Evolutionary conservation across 2,888 invertebrate species (phyloP), one percentile per base, ranked within the genome.

Genomic region (Pyralis farinalis): DNA sequence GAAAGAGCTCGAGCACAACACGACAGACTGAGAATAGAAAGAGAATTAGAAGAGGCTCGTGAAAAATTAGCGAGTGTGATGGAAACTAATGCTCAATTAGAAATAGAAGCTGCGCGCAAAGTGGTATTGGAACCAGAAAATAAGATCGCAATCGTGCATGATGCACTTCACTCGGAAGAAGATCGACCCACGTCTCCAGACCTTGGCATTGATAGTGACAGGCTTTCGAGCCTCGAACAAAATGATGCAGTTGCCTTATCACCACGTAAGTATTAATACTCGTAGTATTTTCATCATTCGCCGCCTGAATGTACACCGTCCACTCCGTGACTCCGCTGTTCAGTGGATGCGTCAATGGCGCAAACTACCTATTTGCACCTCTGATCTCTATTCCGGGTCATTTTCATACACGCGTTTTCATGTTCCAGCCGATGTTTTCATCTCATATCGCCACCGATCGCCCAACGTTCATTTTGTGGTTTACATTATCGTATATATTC

Each of bases 131-230:
- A 76, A 10, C 66, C 55, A 4, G 65, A 79, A 36, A 64, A 75
- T 44, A 76, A 81, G 63, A 51, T 79, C 56, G 62, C 77, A 51
- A 55, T 78, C 34, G 44, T 72, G 6, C 68, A 71, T 34, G 77
- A 80, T 43, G 68, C 50, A 11, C 48, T 65, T 12, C 71, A 58
- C 22, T 79, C 71, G 1, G 85, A 85, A 51, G 86, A 86, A 47
- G 88, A 86, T 8, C 67, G 89, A 16, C 82, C 89, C 1, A 85
- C 94, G 0, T 96, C 96, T 0, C 96, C 97, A 0, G 97, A 97
- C 79, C 91, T 96, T 61, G 96, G 96, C n/a, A 96, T 97, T 49
- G 96, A 96, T 69, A 96, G 96, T 61, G 96, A 96, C 69, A 80
- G 93, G 46, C 81, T 93, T 38, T 91, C 93, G 46, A 91, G 93